Percentiles rank a stretch among this genome's conserved stretches.
Evolutionary conservation across 2,888 invertebrate genomes (phyloP).

Genomic region (Magallana nippona): DNA sequence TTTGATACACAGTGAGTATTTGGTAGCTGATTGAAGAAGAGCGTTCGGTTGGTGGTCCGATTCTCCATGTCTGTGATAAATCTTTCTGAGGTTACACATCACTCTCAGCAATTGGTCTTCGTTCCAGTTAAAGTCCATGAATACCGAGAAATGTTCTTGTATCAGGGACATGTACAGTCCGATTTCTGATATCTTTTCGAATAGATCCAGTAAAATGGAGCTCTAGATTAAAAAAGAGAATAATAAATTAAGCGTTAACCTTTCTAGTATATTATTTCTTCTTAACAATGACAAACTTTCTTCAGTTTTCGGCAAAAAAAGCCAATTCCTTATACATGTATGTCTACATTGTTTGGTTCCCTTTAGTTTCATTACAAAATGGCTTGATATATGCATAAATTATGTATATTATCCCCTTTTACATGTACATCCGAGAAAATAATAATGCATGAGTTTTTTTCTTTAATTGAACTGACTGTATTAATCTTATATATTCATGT

Average conservation of each 20-base stretch:
- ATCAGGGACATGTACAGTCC: not conserved
- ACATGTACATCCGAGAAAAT: no score
- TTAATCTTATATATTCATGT: no score
- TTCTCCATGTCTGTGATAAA: conserved; percentile 17
- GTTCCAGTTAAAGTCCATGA: not conserved
- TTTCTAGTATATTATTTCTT: no score
- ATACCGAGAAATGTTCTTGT: not conserved
- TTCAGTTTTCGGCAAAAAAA: no score
- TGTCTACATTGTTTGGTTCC: no score
- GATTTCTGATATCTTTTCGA: not conserved
- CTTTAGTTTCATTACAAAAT: no score
- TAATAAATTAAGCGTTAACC: not conserved
- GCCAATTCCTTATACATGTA: no score
- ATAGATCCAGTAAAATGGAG: not conserved
- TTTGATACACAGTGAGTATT: conserved; percentile 5
- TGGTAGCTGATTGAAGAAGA: not conserved
- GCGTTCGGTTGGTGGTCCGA: not conserved
- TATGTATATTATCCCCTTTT: no score
- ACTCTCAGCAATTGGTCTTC: not conserved
- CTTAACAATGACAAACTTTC: not conserved
- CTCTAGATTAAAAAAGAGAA: not conserved
- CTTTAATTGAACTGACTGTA: no score
- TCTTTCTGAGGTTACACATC: not conserved
- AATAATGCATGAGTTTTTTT: no score
- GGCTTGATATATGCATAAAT: no score